phyloP scores from a whole-genome alignment of 2,888 invertebrate genomes.

The Acanthosepion lycidas region DNA sequence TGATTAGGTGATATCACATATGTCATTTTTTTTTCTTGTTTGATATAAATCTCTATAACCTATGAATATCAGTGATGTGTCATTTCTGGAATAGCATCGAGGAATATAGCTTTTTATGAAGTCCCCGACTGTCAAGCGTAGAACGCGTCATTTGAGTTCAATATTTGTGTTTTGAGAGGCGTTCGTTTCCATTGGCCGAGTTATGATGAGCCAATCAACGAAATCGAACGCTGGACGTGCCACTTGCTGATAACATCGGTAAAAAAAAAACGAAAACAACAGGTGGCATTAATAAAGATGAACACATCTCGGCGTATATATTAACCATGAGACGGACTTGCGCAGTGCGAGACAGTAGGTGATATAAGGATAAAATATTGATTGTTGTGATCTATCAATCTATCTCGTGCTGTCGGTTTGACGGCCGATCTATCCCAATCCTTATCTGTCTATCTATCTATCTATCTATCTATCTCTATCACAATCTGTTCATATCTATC shows the following conservation, averaged over 20 bases:
- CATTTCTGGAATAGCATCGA: background rate
- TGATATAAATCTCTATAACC: background rate
- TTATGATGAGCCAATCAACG: slow-evolving; percentile 15
- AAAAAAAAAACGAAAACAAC: background rate
- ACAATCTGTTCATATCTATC: no score
- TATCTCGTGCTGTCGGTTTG: no score
- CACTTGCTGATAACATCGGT: background rate
- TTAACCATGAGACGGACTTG: background rate
- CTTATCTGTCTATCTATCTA: background rate
- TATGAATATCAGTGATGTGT: slow-evolving; percentile 33
- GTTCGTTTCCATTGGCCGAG: background rate
- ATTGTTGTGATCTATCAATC: background rate
- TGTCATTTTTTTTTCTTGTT: background rate
- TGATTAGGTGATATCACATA: no score
- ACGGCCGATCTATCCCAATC: no score
- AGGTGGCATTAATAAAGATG: slow-evolving; percentile 20
- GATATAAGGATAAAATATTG: background rate
- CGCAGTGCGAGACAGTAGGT: background rate
- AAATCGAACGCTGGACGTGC: slow-evolving; percentile 15
- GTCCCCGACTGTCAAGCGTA: background rate
- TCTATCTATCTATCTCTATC: background rate
- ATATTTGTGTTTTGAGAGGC: background rate
- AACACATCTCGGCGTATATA: slow-evolving; percentile 2
- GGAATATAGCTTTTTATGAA: background rate
- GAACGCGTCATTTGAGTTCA: background rate